Percentiles rank a stretch among this genome's conserved stretches.
Evolutionary conservation across 2,113 vertebrate species (phyloP).

Genomic region (Hippocampus guttulatus): DNA sequence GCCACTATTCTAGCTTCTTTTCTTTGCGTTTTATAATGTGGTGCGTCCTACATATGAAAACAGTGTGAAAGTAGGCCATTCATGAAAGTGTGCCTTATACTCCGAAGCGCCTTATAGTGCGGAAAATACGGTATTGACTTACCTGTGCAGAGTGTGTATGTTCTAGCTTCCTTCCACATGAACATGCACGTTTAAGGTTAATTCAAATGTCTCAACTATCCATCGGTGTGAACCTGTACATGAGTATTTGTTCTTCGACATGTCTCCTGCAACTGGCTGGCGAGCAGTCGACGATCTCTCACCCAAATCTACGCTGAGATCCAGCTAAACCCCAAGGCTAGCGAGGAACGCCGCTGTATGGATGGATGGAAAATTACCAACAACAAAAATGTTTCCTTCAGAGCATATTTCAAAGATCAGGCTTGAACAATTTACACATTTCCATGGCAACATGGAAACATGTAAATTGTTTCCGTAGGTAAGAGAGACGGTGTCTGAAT

Average conservation of each 20-base stretch:
- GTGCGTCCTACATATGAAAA: too few relatives aligned
- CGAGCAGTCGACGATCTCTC: not conserved
- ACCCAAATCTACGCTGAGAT: too few relatives aligned
- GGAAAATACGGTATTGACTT: too few relatives aligned
- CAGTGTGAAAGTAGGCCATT: too few relatives aligned
- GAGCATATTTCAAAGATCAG: not conserved
- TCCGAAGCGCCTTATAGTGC: too few relatives aligned
- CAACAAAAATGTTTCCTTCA: not conserved
- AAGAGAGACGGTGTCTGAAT: conserved; percentile 22
- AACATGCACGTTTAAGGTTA: not conserved
- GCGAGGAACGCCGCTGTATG: not conserved
- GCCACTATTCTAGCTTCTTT: too few relatives aligned
- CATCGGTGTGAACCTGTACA: not conserved
- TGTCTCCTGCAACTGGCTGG: not conserved
- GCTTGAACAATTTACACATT: conserved; percentile 22
- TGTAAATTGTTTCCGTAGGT: not conserved
- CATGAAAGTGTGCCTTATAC: too few relatives aligned
- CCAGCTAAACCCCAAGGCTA: too few relatives aligned
- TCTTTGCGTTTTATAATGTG: too few relatives aligned
- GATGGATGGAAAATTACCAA: not conserved
- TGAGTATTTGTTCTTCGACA: not conserved
- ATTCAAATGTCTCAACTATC: not conserved
- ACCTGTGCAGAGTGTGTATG: too few relatives aligned
- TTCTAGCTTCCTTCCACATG: too few relatives aligned
- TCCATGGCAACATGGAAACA: conserved; percentile 32